These are phyloP conservation scores for Lasioglossum calceatum DNA, from an alignment of 2,888 invertebrate genomes.

Conservation along the genomic window DNA sequence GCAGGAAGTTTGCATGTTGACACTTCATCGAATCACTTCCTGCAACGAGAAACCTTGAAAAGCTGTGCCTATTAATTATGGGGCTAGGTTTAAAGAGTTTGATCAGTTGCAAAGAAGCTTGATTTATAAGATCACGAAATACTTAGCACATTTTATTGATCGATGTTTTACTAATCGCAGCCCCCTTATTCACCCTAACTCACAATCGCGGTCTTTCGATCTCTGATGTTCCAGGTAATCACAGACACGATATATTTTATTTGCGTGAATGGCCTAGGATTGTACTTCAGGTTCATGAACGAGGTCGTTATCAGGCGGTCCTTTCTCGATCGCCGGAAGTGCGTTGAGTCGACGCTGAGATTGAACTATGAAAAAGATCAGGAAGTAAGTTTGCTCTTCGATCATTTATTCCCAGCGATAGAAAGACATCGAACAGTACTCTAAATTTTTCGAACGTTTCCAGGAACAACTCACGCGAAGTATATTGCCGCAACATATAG, in stretches of 20 bases:
- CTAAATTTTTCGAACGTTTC: constrained; percentile 7
- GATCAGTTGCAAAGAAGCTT: not conserved
- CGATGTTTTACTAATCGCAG: not conserved
- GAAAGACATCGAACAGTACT: not conserved
- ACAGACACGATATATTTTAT: constrained; percentile 90
- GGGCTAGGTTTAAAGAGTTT: not conserved
- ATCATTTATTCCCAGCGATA: not conserved
- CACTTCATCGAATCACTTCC: not conserved
- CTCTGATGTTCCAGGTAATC: constrained; percentile 85
- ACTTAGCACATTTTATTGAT: not conserved
- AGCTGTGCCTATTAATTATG: not conserved
- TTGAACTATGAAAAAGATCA: constrained; percentile 94
- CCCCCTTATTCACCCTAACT: not conserved
- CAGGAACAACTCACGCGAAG: constrained; percentile 94
- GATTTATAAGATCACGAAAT: not conserved
- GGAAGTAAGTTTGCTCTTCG: constrained; percentile 86
- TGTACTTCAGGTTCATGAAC: constrained; percentile 95
- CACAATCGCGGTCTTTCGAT: constrained; percentile 4
- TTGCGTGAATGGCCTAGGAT: constrained; percentile 92
- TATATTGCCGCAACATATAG: constrained; percentile 94
- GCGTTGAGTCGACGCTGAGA: constrained; percentile 93
- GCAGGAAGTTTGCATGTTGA: not conserved
- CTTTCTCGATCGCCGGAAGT: constrained; percentile 94
- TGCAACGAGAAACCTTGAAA: not conserved
- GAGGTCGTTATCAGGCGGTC: constrained; percentile 94